Conservation (phyloP, 2,797 vertebrate genomes). For the Sphaeramia orbicularis region DNA sequence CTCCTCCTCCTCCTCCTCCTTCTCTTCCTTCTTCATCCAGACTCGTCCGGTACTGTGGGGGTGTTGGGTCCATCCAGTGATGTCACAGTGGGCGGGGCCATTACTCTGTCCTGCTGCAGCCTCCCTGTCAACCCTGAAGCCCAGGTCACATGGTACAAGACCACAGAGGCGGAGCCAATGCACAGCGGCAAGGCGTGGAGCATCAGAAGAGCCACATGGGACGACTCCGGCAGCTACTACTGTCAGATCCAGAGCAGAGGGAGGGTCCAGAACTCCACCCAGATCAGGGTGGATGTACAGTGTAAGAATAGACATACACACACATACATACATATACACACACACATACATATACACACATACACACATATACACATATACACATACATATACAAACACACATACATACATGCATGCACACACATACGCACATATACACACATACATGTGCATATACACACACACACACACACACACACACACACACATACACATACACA, state of each 20-base stretch:
- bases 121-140: constrained; percentile 22
- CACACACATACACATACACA: no score
- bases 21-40: constrained; percentile 37
- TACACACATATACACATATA: no score
- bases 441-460: no score
- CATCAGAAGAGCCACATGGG: constrained; percentile 31
- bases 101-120: constrained; percentile 68
- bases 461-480: no score
- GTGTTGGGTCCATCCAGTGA: constrained; percentile 44
- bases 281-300: constrained; percentile 55
- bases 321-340: no score
- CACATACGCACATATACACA: no score
- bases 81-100: constrained; percentile 39
- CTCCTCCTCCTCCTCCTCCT: no score
- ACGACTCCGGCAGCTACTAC: constrained; percentile 64
- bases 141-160: constrained; percentile 61
- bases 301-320: constrained; percentile 57
- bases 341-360: no score
- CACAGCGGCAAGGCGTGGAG: constrained; percentile 56
- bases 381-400: no score
- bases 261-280: constrained; percentile 44
- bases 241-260: constrained; percentile 65
- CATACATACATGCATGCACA: no score
- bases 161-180: neutral
- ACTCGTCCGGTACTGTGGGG: constrained; percentile 32